Base-by-base conservation (phyloP, 2,888 invertebrate species). In the Cremastinae sp. region DNA sequence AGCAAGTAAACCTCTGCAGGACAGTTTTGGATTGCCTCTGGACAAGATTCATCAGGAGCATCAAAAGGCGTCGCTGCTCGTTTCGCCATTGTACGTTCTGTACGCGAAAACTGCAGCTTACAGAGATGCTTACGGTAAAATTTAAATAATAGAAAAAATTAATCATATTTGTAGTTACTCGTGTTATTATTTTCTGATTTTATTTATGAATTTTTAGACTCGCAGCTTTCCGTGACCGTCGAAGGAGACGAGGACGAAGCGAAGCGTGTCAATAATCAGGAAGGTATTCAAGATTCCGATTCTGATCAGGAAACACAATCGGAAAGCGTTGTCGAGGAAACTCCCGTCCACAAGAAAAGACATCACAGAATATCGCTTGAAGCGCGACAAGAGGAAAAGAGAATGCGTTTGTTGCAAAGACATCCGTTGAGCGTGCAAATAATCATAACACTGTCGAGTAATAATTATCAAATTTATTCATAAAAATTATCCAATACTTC, bases 1-100 rank as follows among this genome's bases (percentile, higher is more conserved):
- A 91, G 93, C 96, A 0, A 96, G 97, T 0, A 95, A 96, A 87
- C 97, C 98, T 0, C 91, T 98, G 14, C 97, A 98, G 90, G 96
- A 97, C 84, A 95, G 96, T 83, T 91, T 98, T 58, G 95, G 95
- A 34, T 92, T 97, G 82, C 93, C 95, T 2, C 92, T 96, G 70
- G 96, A 96, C 87, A 94, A 95, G 84, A 93, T 95, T 78, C 92
- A 95, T 86, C 94, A 94, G 84, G 94, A 97, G 85, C 94, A 95
- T 81, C 93, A 94, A 84, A 92, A 94, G 75, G 95, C 96, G 1
- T 91, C 93, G 53, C 92, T 96, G 73, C 91, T 98, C 45, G 95
- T 97, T 0, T 92, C 94, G 41, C 94, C 97, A 0, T 91, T 98
- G 14, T 98, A 97, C 90, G 92, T 97, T 79, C 92, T 97, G 3